Evolutionary conservation across 2,888 invertebrate genomes (phyloP), one percentile per base, ranked within the genome.

Genomic region (Protonemura montana): DNA sequence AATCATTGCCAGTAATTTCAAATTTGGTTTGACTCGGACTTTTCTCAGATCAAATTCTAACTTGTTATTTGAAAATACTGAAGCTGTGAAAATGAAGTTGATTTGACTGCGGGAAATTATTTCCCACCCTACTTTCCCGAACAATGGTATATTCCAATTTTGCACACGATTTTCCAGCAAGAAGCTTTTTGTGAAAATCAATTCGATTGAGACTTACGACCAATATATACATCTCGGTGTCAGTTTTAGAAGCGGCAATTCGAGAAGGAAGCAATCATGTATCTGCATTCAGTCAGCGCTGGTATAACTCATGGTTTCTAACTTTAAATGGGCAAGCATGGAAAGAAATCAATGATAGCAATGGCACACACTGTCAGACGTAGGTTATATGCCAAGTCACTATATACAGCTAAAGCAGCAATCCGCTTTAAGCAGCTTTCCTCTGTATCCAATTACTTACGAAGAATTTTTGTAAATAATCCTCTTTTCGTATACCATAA

Each of bases 401-500:
- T 35, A 35, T 35, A 35, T 35, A n/a, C 80, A 7, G 59, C 59
- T 21, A 2, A 59, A 10, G 21, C 27, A 29, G 30, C 81, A 81
- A 81, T 81, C 81, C 81, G 81, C 81, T 81, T 81, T 30, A n/a
- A 59, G 29, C 6, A 81, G 81, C 29, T 30, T 81, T 29, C 21
- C 81, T 81, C 30, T 81, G n/a, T 81, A 30, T 81, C 81, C 81
- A 81, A 81, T 81, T 81, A 81, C 81, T 81, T 80, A 30, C 7
- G 59, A 81, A 78, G 78, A 78, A 59, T 59, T 59, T 59, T 59
- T 59, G 16, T 59, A 29, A 81, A 81, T 81, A 81, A 29, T 81
- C 81, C 30, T 81, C 81, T 81, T 29, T 81, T 29, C 81, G 5
- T 29, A 59, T 29, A 59, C 30, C 29, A 81, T 81, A 81, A 81